Evolutionary conservation across 2,888 invertebrate genomes (phyloP).

Genomic region (Ditula angustiorana): DNA sequence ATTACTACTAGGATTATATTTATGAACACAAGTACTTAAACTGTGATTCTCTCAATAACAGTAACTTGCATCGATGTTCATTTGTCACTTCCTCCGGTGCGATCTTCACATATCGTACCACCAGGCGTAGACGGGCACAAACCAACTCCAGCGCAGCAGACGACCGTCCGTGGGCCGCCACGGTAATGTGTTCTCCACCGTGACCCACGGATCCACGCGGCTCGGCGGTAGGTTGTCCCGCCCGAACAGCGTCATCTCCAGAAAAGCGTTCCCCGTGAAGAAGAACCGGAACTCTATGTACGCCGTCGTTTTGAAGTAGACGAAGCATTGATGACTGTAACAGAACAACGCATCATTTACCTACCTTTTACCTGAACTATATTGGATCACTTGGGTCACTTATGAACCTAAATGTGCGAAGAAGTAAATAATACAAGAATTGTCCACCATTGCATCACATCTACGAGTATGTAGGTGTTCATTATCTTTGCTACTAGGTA

Average conservation of each 20-base stretch:
- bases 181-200: slow-evolving; percentile 48
- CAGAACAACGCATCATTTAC: slow-evolving; percentile 6
- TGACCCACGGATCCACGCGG: slow-evolving; percentile 53
- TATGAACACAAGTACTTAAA: too few relatives aligned
- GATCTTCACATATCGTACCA: slow-evolving; percentile 19
- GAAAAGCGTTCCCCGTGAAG: slow-evolving; percentile 49
- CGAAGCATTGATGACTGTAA: slow-evolving; percentile 62
- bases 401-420: too few relatives aligned
- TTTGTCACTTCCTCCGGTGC: too few relatives aligned
- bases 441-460: too few relatives aligned
- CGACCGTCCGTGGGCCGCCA: slow-evolving; percentile 51
- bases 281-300: slow-evolving; percentile 66
- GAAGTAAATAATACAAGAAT: too few relatives aligned
- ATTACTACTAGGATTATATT: too few relatives aligned
- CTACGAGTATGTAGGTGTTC: too few relatives aligned
- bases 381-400: too few relatives aligned
- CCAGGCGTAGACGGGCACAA: slow-evolving; percentile 25
- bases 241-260: slow-evolving; percentile 61
- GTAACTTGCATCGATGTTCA: too few relatives aligned
- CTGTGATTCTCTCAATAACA: too few relatives aligned
- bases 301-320: slow-evolving; percentile 63
- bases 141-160: slow-evolving; percentile 23
- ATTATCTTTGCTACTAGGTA: too few relatives aligned
- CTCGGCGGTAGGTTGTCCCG: slow-evolving; percentile 39
- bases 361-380: too few relatives aligned